Conservation (phyloP, 2,888 invertebrate species). For the Chironomus tentans region DNA sequence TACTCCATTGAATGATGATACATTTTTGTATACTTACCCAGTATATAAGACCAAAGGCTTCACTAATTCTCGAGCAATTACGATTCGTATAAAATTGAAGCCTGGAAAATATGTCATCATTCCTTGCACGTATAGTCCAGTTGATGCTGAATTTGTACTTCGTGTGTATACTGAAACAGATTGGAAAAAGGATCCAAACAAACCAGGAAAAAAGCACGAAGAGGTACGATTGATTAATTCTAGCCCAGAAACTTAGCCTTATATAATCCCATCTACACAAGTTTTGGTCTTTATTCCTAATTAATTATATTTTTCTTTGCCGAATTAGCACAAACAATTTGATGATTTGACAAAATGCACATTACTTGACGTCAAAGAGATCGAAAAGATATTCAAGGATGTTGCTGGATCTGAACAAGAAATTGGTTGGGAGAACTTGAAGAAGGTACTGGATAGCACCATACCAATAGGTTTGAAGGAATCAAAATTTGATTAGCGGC, state of each 20-base stretch:
- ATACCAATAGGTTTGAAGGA: conserved; percentile 84
- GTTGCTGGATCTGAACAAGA: conserved; percentile 86
- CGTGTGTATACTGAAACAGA: conserved; percentile 74
- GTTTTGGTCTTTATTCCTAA: no score
- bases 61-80: conserved; percentile 88
- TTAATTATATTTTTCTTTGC: no score
- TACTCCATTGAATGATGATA: conserved; percentile 67
- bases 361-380: conserved; percentile 32
- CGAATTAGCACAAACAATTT: no score
- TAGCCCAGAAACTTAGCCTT: no score
- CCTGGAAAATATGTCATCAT: conserved; percentile 92
- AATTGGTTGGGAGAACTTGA: conserved; percentile 87
- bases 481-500: no score
- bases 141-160: conserved; percentile 92
- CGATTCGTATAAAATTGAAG: conserved; percentile 78
- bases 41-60: conserved; percentile 89
- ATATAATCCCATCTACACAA: no score
- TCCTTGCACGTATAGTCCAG: conserved; percentile 93
- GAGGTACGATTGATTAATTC: no score
- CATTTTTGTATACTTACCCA: no score
- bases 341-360: no score
- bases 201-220: no score
- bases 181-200: no score
- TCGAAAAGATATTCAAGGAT: conserved; percentile 73
- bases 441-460: conserved; percentile 83